Evolutionary conservation across 2,113 vertebrate genomes (phyloP), one percentile per base, ranked within the genome.

Genomic region (Anguilla japonica): DNA sequence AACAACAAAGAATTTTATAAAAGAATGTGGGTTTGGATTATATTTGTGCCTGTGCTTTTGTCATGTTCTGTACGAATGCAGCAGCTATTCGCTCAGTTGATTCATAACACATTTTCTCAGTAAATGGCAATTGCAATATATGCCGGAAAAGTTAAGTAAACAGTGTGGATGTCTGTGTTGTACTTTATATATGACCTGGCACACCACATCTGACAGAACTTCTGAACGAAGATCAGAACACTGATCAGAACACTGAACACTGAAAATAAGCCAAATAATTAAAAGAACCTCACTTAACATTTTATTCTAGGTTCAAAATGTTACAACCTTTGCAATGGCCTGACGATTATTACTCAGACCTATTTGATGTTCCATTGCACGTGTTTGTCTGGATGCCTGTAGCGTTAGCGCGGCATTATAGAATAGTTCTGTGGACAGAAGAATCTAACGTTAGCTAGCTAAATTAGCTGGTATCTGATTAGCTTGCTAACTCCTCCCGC

Each of bases 1-100:
- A 83, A 86, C 29, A 71, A 81, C 83, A 89, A 81, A 87, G 81
- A 13, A 84, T 87, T 87, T 89, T 89, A 87, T 87, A 89, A 89
- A 86, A 81, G 79, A 82, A 84, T 85, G 57, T 88, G 87, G 84
- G 80, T 81, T 84, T 87, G 83, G 79, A 87, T 26, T 67, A 57
- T 67, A 83, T 87, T 63, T 67, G 86, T 80, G 78, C 40, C n/a
- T 29, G 82, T 63, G 75, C 53, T 34, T 83, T 87, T 87, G 41
- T 87, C 79, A 81, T 46, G 56, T 41, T 57, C 26, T 43, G 39
- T 20, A 40, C 34, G 40, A 53, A 79, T 34, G 50, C n/a, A 29
- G 71, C 29, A 13, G 71, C n/a, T 75, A 34, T 5, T 13, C 22
- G n/a, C 26, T 75, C 26, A 34, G 3, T 26, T 75, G 71, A 75